Conservation (phyloP, 2,888 invertebrate species). For the Dolomedes plantarius region DNA sequence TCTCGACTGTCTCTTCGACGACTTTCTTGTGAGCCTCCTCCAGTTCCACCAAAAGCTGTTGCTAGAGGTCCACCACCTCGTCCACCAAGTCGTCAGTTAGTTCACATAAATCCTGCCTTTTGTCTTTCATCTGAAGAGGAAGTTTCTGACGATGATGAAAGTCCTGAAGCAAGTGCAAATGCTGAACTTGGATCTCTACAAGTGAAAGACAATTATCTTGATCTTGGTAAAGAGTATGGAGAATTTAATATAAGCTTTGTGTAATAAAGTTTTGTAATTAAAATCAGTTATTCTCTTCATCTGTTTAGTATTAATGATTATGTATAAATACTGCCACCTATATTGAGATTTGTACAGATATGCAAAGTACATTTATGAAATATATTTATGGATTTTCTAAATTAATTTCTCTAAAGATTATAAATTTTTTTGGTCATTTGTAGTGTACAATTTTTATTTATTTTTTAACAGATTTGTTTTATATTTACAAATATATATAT, state of each 20-base stretch:
- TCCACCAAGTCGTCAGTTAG: conserved; percentile 65
- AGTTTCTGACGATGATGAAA: conserved; percentile 41
- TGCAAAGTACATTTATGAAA: neutral
- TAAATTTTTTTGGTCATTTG: too few relatives aligned
- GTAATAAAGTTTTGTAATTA: conserved; percentile 15
- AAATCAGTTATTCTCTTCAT: too few relatives aligned
- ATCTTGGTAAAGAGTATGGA: conserved; percentile 59
- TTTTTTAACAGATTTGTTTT: neutral
- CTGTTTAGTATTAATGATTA: neutral
- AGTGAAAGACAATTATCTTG: conserved; percentile 36
- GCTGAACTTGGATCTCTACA: conserved; percentile 19
- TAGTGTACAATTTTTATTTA: neutral
- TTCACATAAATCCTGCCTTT: conserved; percentile 56
- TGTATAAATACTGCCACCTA: neutral
- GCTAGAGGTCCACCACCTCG: conserved; percentile 70
- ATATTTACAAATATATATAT: neutral
- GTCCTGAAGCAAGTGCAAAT: conserved; percentile 29
- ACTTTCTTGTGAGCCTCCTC: conserved; percentile 80
- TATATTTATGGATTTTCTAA: neutral
- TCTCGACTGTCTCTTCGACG: conserved; percentile 47
- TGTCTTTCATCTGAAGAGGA: conserved; percentile 67
- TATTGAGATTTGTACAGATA: neutral
- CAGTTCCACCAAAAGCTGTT: conserved; percentile 84
- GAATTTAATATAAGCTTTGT: conserved; percentile 72
- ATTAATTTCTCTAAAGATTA: neutral